Evolutionary conservation across 2,797 vertebrate genomes (phyloP), one percentile per base, ranked within the genome.

Genomic region (Chromis chromis): DNA sequence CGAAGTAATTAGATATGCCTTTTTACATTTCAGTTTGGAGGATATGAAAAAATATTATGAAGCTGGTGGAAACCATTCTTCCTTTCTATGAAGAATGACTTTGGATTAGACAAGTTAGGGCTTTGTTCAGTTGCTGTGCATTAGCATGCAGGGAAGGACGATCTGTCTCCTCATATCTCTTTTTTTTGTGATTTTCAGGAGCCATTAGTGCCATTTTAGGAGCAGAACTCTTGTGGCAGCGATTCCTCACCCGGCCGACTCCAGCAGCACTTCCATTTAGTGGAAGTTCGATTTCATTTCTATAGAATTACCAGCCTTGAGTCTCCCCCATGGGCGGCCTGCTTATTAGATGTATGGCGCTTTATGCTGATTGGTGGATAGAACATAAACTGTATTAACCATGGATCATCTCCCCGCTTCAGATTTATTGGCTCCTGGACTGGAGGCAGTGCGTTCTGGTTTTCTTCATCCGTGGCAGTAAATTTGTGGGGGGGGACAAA

Each of bases 401-500:
- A 36, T 56, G 53, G 64, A 74, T 72, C 70, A 67, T 65, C 64
- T 61, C 64, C 24, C 25, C 22, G 21, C 25, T 8, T 65, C 24
- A 52, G 62, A 83, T 79, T 76, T 66, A 76, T 56, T 44, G 46
- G 60, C 58, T 66, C 62, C 55, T 31, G 13, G 17, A 31, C 55
- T 36, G 13, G 17, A 31, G 50, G 19, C 28, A 70, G 69, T 28
- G 46, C 50, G 63, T 58, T 28, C 40, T 40, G 60, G 25, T 24
- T 64, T 65, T 28, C 57, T 78, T 52, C 66, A 70, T 79, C 69
- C 64, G 50, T 63, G 65, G 56, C 53, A 59, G 25, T 83, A 77
- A 77, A 83, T 81, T 46, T 79, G 25, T 44, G 2, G 22, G 27
- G 36, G 12, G 2, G 9, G 0, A 2, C 8, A 65, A 48, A 61